Conservation (phyloP, 2,113 vertebrate genomes). For the Leptodactylus fuscus region DNA sequence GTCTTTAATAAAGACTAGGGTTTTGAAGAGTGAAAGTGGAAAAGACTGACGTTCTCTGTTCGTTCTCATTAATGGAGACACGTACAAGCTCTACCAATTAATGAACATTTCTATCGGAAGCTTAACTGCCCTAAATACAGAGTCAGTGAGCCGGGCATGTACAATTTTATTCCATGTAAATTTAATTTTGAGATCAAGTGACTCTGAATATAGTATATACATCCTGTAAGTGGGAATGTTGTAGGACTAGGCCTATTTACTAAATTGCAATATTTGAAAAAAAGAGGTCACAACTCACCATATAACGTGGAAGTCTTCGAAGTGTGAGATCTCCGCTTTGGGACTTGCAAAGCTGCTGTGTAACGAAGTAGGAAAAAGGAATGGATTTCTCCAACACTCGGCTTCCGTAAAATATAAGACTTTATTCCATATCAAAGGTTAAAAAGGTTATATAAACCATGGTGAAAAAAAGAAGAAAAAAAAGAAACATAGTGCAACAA, state of each 20-base stretch:
- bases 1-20: slow-evolving; percentile 1
- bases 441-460: too few relatives aligned
- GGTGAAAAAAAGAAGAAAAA: too few relatives aligned
- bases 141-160: neutral
- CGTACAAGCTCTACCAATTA: neutral
- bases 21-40: neutral
- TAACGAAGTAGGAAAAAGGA: too few relatives aligned
- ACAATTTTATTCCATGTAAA: neutral
- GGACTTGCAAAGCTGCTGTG: too few relatives aligned
- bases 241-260: neutral
- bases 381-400: too few relatives aligned
- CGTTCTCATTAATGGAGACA: slow-evolving; percentile 1
- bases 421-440: too few relatives aligned
- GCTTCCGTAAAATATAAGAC: too few relatives aligned
- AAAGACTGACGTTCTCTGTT: neutral
- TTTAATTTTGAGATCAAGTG: neutral
- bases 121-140: neutral
- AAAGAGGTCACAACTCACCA: too few relatives aligned
- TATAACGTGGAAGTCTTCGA: too few relatives aligned
- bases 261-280: too few relatives aligned
- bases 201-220: neutral
- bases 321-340: too few relatives aligned
- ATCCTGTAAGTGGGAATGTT: neutral
- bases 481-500: too few relatives aligned
- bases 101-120: neutral